These are phyloP conservation scores for Phalacrocorax carbo DNA, from an alignment of 2,113 vertebrate genomes.

Conservation along the genomic window DNA sequence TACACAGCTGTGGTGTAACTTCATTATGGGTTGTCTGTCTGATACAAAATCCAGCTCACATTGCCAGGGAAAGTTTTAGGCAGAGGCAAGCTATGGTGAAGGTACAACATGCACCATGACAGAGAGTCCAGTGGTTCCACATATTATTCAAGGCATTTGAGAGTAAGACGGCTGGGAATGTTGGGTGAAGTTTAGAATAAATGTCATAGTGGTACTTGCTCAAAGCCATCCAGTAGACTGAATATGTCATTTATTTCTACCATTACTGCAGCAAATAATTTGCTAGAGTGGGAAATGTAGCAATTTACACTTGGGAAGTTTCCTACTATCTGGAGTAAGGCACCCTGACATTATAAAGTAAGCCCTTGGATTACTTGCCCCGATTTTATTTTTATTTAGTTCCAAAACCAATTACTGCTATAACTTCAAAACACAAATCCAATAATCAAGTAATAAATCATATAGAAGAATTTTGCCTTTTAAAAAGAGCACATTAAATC, in stretches of 20 bases:
- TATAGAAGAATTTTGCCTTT: not conserved
- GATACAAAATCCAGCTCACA: not conserved
- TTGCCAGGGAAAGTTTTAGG: not conserved
- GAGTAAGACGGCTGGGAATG: not conserved
- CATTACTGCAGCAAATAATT: not conserved
- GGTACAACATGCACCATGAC: not conserved
- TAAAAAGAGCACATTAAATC: not conserved
- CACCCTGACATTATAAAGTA: not conserved
- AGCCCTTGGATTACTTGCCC: not conserved
- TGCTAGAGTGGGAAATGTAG: not conserved
- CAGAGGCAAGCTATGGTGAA: not conserved
- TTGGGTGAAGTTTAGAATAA: not conserved
- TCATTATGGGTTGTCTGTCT: not conserved
- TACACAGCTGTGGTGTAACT: not conserved
- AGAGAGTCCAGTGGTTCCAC: not conserved
- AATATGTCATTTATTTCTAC: not conserved
- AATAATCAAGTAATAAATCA: not conserved
- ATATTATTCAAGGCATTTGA: not conserved
- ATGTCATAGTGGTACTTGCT: not conserved
- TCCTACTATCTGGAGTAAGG: not conserved
- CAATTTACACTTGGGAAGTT: not conserved
- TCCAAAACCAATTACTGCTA: not conserved
- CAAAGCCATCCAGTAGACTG: not conserved
- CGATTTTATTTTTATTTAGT: not conserved
- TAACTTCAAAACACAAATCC: not conserved